phyloP scores from a whole-genome alignment of 2,888 invertebrate genomes.

The Gari tellinella region DNA sequence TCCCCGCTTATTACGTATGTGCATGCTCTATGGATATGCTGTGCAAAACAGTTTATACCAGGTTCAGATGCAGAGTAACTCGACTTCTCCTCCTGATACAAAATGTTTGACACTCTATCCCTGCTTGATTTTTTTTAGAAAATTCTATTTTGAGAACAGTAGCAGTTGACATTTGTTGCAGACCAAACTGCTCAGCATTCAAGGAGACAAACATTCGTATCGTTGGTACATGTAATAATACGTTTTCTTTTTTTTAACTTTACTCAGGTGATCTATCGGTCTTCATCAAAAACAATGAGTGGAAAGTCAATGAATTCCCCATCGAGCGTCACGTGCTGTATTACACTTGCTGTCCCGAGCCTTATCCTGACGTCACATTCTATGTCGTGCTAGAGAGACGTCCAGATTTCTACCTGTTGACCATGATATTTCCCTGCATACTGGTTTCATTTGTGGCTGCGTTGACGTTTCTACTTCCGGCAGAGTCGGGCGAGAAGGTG shows the following conservation, averaged over 20 bases:
- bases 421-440: conserved; percentile 77
- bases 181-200: too few relatives aligned
- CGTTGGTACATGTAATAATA: too few relatives aligned
- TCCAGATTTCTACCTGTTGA: conserved; percentile 74
- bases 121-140: too few relatives aligned
- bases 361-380: conserved; percentile 65
- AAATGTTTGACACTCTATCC: too few relatives aligned
- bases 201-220: too few relatives aligned
- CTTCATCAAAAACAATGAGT: conserved; percentile 60
- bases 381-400: conserved; percentile 59
- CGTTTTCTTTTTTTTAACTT: background rate
- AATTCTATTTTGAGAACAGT: too few relatives aligned
- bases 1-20: too few relatives aligned
- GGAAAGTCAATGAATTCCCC: conserved; percentile 48
- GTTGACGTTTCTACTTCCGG: conserved; percentile 62
- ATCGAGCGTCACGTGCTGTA: conserved; percentile 45
- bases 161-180: too few relatives aligned
- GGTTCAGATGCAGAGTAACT: too few relatives aligned
- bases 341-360: conserved; percentile 63
- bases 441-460: conserved; percentile 67
- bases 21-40: too few relatives aligned
- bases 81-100: too few relatives aligned
- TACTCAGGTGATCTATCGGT: conserved; percentile 53
- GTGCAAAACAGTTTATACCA: too few relatives aligned
- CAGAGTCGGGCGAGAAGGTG: conserved; percentile 69